Conservation (phyloP, 2,113 vertebrate species). For the Pelodiscus sinensis region DNA sequence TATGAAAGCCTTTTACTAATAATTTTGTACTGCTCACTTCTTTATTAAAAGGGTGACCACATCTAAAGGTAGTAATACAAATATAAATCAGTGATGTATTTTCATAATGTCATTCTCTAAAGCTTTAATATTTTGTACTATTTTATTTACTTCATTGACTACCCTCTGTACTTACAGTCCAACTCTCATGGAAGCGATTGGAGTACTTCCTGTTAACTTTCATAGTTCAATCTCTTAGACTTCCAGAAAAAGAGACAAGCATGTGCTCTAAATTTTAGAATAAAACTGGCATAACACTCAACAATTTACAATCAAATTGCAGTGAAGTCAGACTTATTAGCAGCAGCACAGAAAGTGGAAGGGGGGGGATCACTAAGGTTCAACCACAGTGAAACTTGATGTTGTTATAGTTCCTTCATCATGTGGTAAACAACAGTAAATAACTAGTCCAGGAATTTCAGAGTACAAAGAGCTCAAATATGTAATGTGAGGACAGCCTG, state of each 20-base stretch:
- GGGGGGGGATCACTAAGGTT: constrained; percentile 5
- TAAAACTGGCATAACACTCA: background rate
- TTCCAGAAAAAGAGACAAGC: background rate
- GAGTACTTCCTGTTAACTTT: background rate
- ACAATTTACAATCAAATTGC: background rate
- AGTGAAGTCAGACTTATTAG: background rate
- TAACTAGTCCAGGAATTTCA: background rate
- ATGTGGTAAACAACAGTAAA: background rate
- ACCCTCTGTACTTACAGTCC: constrained; percentile 13
- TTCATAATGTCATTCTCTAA: background rate
- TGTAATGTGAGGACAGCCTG: background rate
- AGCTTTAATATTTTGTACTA: background rate
- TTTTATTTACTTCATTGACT: constrained; percentile 26
- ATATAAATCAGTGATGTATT: constrained; percentile 13
- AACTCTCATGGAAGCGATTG: background rate
- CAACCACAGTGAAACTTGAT: background rate
- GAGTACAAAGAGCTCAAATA: background rate
- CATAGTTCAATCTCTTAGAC: background rate
- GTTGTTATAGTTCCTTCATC: constrained; percentile 2
- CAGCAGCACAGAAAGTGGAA: constrained; percentile 35
- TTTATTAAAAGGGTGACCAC: constrained; percentile 35
- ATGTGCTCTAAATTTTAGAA: background rate
- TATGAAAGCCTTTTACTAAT: background rate
- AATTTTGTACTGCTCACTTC: background rate
- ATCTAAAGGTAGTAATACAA: constrained; percentile 34